Percentiles rank a stretch among this genome's conserved stretches.
These are phyloP conservation scores for Tolypeutes matacus DNA, from an alignment of 2,797 vertebrate genomes.

Conservation along the genomic window DNA sequence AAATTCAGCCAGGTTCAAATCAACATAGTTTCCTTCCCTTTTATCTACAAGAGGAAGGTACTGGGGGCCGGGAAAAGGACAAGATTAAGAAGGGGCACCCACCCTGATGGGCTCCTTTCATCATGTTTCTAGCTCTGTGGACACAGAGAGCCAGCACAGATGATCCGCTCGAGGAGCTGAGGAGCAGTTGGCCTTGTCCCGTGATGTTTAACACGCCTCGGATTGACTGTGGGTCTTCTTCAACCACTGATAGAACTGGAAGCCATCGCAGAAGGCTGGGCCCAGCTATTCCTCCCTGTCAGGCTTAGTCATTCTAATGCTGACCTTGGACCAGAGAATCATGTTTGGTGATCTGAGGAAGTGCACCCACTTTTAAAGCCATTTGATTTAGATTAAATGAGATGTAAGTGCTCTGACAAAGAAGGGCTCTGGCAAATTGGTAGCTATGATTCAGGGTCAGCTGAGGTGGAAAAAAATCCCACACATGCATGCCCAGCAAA, in stretches of 20 bases:
- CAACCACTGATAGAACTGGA: background rate
- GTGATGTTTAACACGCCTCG: background rate
- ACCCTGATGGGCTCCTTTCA: background rate
- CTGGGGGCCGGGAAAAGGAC: background rate
- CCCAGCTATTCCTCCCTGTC: background rate
- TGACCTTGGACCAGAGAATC: background rate
- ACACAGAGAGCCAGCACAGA: background rate
- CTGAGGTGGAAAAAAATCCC: background rate
- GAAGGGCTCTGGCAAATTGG: background rate
- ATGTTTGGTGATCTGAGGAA: background rate
- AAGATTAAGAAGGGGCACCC: background rate
- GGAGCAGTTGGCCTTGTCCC: background rate
- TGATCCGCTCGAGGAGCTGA: rapidly evolving
- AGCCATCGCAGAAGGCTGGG: background rate
- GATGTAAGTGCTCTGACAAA: background rate
- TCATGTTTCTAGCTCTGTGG: background rate
- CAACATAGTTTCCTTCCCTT: background rate
- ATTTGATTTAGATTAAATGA: background rate
- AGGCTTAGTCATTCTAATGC: background rate
- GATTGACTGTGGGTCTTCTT: background rate
- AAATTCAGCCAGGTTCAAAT: background rate
- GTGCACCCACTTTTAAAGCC: background rate
- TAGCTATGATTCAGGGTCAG: background rate
- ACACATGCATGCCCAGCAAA: background rate
- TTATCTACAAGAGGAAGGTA: background rate